Evolutionary conservation across 2,888 invertebrate genomes (phyloP).

Genomic region (Apamea monoglypha): DNA sequence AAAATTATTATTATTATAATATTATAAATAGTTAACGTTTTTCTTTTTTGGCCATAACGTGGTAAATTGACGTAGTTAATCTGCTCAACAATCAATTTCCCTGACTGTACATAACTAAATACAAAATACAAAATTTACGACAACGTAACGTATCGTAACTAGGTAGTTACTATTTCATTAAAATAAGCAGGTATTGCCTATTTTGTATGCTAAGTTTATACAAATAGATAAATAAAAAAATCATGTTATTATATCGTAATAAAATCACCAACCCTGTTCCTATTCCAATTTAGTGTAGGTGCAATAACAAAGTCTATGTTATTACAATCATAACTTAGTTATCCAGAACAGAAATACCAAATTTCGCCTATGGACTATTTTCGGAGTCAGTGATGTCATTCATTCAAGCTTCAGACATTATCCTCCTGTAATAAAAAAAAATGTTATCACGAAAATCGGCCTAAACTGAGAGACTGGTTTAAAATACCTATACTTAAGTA

Average conservation of each 20-base stretch:
- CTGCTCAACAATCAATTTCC: background rate
- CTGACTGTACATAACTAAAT: background rate
- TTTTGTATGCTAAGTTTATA: background rate
- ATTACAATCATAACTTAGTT: background rate
- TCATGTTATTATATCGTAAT: background rate
- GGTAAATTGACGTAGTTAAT: background rate
- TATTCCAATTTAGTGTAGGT: background rate
- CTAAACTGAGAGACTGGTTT: background rate
- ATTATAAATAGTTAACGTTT: too few relatives aligned
- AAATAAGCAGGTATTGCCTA: background rate
- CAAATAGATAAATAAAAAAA: background rate
- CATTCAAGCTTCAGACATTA: background rate
- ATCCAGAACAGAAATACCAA: background rate
- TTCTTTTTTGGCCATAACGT: background rate
- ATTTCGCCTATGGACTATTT: background rate
- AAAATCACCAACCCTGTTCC: background rate
- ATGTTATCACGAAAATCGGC: background rate
- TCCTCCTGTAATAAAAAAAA: background rate
- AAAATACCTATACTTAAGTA: background rate
- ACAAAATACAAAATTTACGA: background rate
- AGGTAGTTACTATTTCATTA: too few relatives aligned
- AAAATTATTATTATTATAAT: too few relatives aligned
- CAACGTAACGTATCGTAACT: background rate
- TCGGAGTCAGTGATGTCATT: background rate
- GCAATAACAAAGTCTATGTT: background rate